Evolutionary conservation across 2,888 invertebrate genomes (phyloP), one percentile per base, ranked within the genome.

Genomic region (Phasia obesa): DNA sequence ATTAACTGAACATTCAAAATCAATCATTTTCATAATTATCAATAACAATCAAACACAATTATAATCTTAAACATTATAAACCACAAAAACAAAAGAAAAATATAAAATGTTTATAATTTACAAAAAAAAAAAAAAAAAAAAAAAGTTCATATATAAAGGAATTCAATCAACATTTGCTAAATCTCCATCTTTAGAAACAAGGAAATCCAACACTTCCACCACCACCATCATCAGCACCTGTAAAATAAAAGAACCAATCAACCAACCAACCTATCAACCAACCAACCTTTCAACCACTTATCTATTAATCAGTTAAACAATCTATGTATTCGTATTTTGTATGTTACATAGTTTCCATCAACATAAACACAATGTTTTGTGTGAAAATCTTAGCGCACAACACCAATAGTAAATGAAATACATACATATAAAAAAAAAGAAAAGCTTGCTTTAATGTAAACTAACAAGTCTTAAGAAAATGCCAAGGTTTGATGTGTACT

Each of bases 91-190:
- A 15, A 21, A 47, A 49, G 19, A 35, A 21, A 62, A 19, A 44
- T n/a, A 62, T 11, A 49, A 64, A 19, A 19, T 44, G 17, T 44
- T 17, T 4, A 44, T 15, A 15, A n/a, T 47, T 7, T 62, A 62
- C 49, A 21, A 35, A 44, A 60, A 49, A 35, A 67, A 69, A 74
- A 73, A 57, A 51, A 77, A 62, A 51, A 42, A 44, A 69, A 42
- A 42, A 23, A 11, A 35, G 11, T 9, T 51, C 64, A 51, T 57
- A 65, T 65, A 65, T 60, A 23, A 79, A 75, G 70, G 70, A 83
- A 78, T 70, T 78, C 74, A 78, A 70, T 78, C 74, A 78, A 70
- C 64, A 78, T 79, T 74, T 83, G 78, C 82, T 70, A 83, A 78
- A 83, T 74, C 70, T 62, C 23, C 78, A 77, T 82, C 75, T 59